Evolutionary conservation across 1,140 invertebrate species (phyloP).

Genomic region (Pseudomyrmex flavicornis): DNA sequence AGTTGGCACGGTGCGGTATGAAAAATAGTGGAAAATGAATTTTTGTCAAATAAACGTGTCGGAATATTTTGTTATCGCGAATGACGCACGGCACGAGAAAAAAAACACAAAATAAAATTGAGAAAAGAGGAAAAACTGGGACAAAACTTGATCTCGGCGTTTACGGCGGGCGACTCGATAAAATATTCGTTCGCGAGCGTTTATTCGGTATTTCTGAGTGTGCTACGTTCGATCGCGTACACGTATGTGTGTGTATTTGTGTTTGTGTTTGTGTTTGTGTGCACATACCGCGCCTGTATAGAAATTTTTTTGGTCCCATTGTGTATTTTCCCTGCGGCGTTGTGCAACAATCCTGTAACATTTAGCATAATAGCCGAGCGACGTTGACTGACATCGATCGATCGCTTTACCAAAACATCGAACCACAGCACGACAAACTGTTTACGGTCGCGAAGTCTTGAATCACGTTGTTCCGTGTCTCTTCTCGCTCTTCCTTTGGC

Average conservation of each 20-base stretch:
- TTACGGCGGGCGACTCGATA: constrained; percentile 44
- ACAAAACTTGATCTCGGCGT: constrained; percentile 35
- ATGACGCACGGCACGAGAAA: constrained; percentile 49
- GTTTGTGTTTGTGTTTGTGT: too few relatives aligned
- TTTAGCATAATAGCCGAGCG: constrained; percentile 37
- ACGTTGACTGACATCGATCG: not conserved
- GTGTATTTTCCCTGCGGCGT: constrained; percentile 3
- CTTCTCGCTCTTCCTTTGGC: not conserved
- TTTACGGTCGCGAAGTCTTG: not conserved
- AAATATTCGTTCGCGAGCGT: constrained; percentile 42
- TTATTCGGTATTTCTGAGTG: constrained; percentile 16
- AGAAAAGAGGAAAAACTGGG: not conserved
- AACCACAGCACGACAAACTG: constrained; percentile 2
- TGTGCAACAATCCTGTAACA: not conserved
- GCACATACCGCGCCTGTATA: too few relatives aligned
- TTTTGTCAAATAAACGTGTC: constrained; percentile 60
- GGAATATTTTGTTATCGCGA: constrained; percentile 57
- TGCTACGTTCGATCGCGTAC: not conserved
- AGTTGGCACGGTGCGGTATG: constrained; percentile 44
- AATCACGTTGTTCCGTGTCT: not conserved
- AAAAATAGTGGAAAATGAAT: constrained; percentile 57
- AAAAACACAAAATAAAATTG: not conserved
- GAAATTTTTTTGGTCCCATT: constrained; percentile 5
- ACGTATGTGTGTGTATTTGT: not conserved
- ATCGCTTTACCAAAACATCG: not conserved